phyloP scores from a whole-genome alignment of 1,140 invertebrate species.

The Penaeus japonicus region DNA sequence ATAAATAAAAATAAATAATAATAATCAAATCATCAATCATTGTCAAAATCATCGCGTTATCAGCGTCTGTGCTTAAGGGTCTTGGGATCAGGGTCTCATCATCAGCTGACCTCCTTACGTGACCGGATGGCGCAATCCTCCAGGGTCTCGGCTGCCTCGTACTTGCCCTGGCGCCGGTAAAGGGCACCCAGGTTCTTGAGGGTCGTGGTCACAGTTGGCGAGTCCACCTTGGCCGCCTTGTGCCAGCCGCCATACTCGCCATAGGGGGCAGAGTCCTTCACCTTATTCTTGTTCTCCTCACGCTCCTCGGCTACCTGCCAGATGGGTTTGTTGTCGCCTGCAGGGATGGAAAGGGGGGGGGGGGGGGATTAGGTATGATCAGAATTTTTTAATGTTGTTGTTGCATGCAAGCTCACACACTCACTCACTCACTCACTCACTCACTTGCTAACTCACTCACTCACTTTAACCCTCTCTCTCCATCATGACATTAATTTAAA shows the following conservation, averaged over 20 bases:
- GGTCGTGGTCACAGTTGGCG: conserved; percentile 95
- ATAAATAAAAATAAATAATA: not conserved
- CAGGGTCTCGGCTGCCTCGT: conserved; percentile 97
- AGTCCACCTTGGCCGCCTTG: conserved; percentile 98
- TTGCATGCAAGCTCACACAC: no score
- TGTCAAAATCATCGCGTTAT: not conserved
- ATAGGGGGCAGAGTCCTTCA: conserved; percentile 89
- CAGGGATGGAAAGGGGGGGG: conserved; percentile 22
- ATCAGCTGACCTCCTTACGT: conserved; percentile 81
- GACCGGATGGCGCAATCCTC: conserved; percentile 96
- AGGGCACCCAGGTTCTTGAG: conserved; percentile 96
- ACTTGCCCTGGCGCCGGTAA: conserved; percentile 97
- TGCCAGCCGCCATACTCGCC: conserved; percentile 97
- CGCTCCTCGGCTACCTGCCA: conserved; percentile 99
- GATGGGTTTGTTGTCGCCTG: conserved; percentile 97
- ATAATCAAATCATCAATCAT: not conserved
- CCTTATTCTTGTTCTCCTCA: conserved; percentile 92
- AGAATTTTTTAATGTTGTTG: not conserved
- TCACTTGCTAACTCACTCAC: no score
- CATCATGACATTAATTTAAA: no score
- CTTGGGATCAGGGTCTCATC: not conserved
- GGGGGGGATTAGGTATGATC: not conserved
- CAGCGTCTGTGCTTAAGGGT: not conserved
- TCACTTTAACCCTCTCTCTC: no score
- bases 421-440: no score